phyloP scores from a whole-genome alignment of 2,113 vertebrate genomes.

The Myotis yumanensis region DNA sequence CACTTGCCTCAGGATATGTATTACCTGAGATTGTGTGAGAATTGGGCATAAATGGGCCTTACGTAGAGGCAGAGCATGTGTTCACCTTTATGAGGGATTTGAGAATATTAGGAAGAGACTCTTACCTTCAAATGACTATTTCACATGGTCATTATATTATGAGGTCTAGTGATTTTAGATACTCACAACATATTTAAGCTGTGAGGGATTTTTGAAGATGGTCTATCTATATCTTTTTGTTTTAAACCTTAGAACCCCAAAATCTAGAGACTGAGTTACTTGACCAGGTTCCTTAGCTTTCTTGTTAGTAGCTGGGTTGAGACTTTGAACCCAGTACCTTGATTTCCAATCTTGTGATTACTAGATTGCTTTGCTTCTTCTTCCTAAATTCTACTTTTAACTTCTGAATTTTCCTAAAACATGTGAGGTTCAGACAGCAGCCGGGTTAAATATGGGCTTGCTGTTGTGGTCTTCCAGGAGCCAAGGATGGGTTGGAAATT shows the following conservation, averaged over 20 bases:
- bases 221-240: neutral
- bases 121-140: neutral
- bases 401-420: neutral
- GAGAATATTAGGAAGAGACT: neutral
- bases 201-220: neutral
- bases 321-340: neutral
- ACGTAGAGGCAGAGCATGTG: neutral
- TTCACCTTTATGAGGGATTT: neutral
- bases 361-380: neutral
- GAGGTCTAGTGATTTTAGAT: neutral
- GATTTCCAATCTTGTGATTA: neutral
- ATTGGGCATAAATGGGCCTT: neutral
- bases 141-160: neutral
- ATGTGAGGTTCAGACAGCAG: neutral
- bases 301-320: neutral
- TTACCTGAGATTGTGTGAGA: neutral
- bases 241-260: neutral
- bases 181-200: neutral
- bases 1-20: neutral
- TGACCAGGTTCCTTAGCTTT: neutral
- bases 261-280: neutral
- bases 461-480: neutral
- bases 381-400: neutral
- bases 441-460: neutral
- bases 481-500: neutral